Evolutionary conservation across 1,140 invertebrate species (phyloP), one percentile per base, ranked within the genome.

Genomic region (Drosophila setifemur): DNA sequence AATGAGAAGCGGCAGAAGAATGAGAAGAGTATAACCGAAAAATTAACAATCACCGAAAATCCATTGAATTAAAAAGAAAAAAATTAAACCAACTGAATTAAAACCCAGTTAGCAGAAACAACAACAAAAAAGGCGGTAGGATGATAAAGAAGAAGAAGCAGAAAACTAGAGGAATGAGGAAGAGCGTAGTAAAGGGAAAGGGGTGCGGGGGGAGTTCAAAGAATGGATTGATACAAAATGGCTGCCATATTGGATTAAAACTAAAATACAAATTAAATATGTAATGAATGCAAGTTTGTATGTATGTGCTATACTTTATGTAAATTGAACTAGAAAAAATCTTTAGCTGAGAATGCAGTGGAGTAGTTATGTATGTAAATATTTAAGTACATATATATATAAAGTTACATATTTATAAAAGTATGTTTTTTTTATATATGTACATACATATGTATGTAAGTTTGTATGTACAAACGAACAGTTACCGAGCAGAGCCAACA

Each of bases 161-260:
- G n/a, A 16, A 23, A 23, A 31, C n/a, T n/a, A 21, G 45, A 37
- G 8, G 61, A 4, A n/a, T 31, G 19, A 18, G 39, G 52, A 53
- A 58, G 42, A 35, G 28, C n/a, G 28, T 14, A 9, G 0, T 28
- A 21, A 6, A 18, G 40, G 43, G 57, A 28, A 47, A 40, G 63
- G 45, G 43, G 48, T 48, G 40, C 43, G 55, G 64, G 68, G 76
- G 70, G 35, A 64, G 63, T 52, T 61, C 43, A 78, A 75, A 86
- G 81, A 73, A 71, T 78, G 75, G 75, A 75, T 81, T 86, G 50
- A 81, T 74, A 85, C 82, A 86, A 86, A 86, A 88, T 87, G 83
- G 82, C 82, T 82, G 82, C 82, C 82, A 88, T 87, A 87, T 87
- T 87, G 82, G 76, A 85, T 87, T 87, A 87, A 86, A 87, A 88